Evolutionary conservation across 2,888 invertebrate genomes (phyloP).

Genomic region (Drosophila tanythrix): DNA sequence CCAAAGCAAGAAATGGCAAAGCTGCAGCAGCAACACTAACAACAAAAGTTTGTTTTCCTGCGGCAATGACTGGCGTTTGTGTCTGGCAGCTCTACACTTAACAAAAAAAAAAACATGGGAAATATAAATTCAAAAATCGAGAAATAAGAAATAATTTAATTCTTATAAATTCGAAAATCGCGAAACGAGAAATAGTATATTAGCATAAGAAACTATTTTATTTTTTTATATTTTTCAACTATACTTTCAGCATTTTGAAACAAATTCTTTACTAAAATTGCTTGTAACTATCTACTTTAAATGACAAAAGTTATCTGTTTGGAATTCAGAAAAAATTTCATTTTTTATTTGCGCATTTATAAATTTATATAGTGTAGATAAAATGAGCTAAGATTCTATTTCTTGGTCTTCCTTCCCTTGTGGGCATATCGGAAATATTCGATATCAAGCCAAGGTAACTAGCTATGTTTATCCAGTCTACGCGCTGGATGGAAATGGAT

Average conservation of each 20-base stretch:
- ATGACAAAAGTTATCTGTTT: not conserved
- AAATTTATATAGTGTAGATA: not conserved
- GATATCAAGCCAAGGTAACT: not conserved
- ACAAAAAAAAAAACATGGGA: not conserved
- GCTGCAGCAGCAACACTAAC: constrained; percentile 28
- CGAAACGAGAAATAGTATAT: not conserved
- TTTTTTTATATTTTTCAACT: too few species aligned
- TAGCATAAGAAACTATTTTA: not conserved
- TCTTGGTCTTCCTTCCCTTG: not conserved
- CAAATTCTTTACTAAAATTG: rapidly evolving
- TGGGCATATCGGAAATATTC: not conserved
- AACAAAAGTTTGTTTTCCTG: constrained; percentile 77
- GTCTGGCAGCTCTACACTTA: constrained; percentile 30
- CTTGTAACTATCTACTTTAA: not conserved
- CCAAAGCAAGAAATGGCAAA: constrained; percentile 24
- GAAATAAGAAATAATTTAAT: not conserved
- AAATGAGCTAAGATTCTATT: not conserved
- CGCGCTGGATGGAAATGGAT: not conserved
- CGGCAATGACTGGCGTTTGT: constrained; percentile 75
- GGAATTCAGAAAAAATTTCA: not conserved
- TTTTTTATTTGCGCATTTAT: too few species aligned
- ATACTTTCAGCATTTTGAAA: not conserved
- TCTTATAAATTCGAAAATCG: not conserved
- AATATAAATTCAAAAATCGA: not conserved
- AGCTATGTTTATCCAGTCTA: not conserved